A percentile compares a stretch with the other conserved stretches of the same genome.
phyloP scores from a whole-genome alignment of 2,797 vertebrate species.

The Erethizon dorsatum region DNA sequence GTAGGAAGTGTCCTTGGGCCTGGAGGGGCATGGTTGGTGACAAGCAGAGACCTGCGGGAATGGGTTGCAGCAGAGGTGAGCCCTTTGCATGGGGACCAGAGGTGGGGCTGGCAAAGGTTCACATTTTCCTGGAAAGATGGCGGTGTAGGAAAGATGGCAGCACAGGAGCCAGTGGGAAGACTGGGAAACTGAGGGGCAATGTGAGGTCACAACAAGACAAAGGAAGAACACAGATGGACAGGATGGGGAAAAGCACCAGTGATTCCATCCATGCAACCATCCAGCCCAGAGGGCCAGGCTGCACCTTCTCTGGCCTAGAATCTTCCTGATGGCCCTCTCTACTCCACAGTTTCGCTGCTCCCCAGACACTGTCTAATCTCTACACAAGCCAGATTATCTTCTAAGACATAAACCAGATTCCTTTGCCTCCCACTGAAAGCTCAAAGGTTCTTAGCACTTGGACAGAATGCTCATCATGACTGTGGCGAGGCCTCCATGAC shows the following conservation, averaged over 20 bases:
- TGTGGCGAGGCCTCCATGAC: rapidly evolving
- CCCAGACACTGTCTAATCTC: neutral
- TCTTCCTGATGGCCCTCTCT: neutral
- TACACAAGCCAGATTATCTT: neutral
- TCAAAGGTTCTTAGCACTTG: neutral
- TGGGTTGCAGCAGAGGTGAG: neutral
- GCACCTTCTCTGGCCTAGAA: too few relatives aligned
- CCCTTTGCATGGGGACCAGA: neutral
- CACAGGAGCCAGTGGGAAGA: neutral
- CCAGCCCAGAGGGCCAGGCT: neutral
- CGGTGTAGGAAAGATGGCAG: rapidly evolving
- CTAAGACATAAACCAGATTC: neutral
- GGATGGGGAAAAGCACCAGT: neutral
- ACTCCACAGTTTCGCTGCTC: neutral
- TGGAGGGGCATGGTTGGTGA: neutral
- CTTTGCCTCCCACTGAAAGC: neutral
- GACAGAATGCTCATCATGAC: neutral
- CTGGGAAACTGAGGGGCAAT: neutral
- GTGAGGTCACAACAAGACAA: neutral
- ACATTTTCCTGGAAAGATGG: neutral
- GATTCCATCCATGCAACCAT: too few relatives aligned
- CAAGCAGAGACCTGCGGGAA: neutral
- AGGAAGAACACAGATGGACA: neutral
- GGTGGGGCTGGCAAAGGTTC: neutral
- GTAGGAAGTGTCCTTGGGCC: neutral